These are phyloP conservation scores for Chunga burmeisteri DNA, from an alignment of 2,113 vertebrate species.

Conservation along the genomic window DNA sequence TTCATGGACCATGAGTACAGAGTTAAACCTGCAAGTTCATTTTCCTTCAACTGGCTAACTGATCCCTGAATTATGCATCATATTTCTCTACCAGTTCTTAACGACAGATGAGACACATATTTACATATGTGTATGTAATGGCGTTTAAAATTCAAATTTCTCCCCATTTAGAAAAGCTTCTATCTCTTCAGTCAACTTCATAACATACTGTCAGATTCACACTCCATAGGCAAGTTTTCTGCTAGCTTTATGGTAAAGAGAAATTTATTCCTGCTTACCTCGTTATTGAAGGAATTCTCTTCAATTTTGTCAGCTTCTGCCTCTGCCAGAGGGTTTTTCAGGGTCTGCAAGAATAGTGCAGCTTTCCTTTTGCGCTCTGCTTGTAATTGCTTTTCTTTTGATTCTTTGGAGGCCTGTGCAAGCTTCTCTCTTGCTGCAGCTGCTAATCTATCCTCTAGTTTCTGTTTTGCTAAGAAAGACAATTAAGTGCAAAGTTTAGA, in stretches of 20 bases:
- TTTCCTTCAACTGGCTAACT: background rate
- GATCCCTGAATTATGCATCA: background rate
- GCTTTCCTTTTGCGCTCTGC: constrained; percentile 96
- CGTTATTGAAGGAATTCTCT: constrained; percentile 71
- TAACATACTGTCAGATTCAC: background rate
- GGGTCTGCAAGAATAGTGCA: constrained; percentile 90
- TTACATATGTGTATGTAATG: too few species aligned
- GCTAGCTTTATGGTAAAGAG: background rate
- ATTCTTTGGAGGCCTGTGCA: constrained; percentile 97
- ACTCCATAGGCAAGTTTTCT: background rate
- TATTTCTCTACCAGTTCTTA: background rate
- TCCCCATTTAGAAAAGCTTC: background rate
- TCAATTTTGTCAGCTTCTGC: constrained; percentile 81
- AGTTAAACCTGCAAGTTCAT: background rate
- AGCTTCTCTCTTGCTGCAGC: constrained; percentile 97
- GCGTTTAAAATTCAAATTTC: background rate
- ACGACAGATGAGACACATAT: background rate
- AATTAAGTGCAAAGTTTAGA: background rate
- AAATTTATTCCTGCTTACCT: constrained; percentile 74
- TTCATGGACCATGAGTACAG: background rate
- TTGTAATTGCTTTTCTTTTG: constrained; percentile 97
- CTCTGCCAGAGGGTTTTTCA: constrained; percentile 86
- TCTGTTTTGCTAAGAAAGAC: constrained; percentile 87
- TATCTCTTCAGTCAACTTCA: background rate
- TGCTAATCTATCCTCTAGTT: constrained; percentile 94